Conservation (phyloP, 2,113 vertebrate species). For the Cricetomys ansorgei region DNA sequence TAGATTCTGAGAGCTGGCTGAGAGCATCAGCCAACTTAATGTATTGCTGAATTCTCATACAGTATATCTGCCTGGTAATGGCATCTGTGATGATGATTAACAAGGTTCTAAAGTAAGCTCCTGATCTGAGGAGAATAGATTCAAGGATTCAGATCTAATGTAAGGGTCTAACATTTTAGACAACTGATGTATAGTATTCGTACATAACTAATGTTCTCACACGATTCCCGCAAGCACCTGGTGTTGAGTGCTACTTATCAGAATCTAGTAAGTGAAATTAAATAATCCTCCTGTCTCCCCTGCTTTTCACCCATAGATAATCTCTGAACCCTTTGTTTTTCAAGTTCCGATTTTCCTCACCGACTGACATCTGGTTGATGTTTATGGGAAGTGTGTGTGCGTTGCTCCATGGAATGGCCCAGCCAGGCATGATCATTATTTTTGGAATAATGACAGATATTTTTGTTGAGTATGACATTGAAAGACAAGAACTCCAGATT, state of each 20-base stretch:
- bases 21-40: not conserved
- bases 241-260: slow-evolving; percentile 4
- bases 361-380: slow-evolving; percentile 93
- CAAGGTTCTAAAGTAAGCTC: not conserved
- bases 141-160: not conserved
- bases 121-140: slow-evolving; percentile 1
- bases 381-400: slow-evolving; percentile 91
- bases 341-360: slow-evolving; percentile 95
- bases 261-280: slow-evolving; percentile 57
- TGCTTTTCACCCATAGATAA: slow-evolving; percentile 65
- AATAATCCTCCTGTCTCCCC: slow-evolving; percentile 32
- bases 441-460: slow-evolving; percentile 96
- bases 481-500: slow-evolving; percentile 92
- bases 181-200: not conserved
- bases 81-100: not conserved
- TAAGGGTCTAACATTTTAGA: not conserved
- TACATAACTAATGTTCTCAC: not conserved
- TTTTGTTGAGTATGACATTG: slow-evolving; percentile 96
- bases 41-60: not conserved
- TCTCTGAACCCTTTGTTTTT: slow-evolving; percentile 75
- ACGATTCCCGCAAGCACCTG: not conserved
- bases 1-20: not conserved
- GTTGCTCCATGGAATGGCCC: slow-evolving; percentile 92
- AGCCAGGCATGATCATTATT: slow-evolving; percentile 93
- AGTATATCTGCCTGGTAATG: not conserved